Evolutionary conservation across 2,113 vertebrate genomes (phyloP).

Genomic region (Rhombomys opimus): DNA sequence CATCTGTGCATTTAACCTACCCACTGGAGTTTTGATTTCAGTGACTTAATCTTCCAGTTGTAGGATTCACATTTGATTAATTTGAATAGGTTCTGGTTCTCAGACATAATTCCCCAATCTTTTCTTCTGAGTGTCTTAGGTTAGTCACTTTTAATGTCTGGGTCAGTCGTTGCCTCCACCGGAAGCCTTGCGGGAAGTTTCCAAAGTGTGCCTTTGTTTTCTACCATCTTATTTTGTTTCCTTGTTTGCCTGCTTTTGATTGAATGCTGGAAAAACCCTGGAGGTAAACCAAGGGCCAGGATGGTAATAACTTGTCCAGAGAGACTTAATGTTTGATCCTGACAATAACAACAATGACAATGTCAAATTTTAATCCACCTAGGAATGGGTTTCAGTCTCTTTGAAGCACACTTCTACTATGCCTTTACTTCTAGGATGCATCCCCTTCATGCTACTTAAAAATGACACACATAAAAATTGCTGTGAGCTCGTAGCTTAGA

Average conservation of each 20-base stretch:
- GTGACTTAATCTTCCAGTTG: neutral
- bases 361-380: neutral
- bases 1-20: neutral
- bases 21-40: neutral
- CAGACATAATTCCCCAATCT: neutral
- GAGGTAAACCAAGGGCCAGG: neutral
- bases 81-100: neutral
- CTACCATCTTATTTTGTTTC: neutral
- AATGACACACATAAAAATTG: neutral
- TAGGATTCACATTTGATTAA: conserved; percentile 2
- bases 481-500: neutral
- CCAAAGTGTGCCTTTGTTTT: conserved; percentile 4
- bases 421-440: neutral
- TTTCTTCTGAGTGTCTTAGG: neutral
- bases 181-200: neutral
- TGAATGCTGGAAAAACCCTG: neutral
- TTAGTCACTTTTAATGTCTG: neutral
- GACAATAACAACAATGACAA: neutral
- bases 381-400: neutral
- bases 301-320: neutral
- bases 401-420: neutral
- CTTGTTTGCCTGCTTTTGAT: neutral
- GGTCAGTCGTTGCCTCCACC: neutral
- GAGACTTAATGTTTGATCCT: neutral
- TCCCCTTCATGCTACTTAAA: neutral